These are phyloP conservation scores for Buceros bicornis DNA, from an alignment of 2,797 vertebrate species.

Conservation along the genomic window DNA sequence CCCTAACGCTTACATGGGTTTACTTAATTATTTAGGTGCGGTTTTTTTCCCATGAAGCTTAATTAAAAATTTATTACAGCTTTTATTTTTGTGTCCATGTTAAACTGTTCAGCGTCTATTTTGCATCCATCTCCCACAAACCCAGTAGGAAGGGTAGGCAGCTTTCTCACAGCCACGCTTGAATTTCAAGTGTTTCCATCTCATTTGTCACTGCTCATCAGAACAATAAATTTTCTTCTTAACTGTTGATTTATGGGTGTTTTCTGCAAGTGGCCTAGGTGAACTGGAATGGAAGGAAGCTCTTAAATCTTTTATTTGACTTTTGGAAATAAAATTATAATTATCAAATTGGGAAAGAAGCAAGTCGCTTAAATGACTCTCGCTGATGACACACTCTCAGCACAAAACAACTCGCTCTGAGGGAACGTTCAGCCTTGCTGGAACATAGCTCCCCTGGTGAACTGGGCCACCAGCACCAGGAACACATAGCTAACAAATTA, in stretches of 20 bases:
- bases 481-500: background rate
- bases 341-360: constrained; percentile 7
- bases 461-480: background rate
- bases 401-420: background rate
- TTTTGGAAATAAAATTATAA: constrained; percentile 6
- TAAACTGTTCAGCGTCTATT: background rate
- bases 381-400: background rate
- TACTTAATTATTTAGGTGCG: background rate
- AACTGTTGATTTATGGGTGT: background rate
- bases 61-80: background rate
- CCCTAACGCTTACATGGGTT: background rate
- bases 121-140: constrained; percentile 3
- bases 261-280: background rate
- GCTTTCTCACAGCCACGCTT: background rate
- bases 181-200: background rate
- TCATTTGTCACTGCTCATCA: background rate
- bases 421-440: background rate
- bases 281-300: background rate
- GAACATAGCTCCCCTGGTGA: background rate
- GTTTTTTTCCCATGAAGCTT: background rate
- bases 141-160: background rate
- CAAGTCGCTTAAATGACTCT: constrained; percentile 14
- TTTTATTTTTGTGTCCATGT: background rate
- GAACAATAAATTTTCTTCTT: background rate
- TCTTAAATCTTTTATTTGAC: constrained; percentile 1